A percentile compares a stretch with the other conserved stretches of the same genome.
Conservation (phyloP, 1,140 invertebrate species). For the Kradibia gibbosae region DNA sequence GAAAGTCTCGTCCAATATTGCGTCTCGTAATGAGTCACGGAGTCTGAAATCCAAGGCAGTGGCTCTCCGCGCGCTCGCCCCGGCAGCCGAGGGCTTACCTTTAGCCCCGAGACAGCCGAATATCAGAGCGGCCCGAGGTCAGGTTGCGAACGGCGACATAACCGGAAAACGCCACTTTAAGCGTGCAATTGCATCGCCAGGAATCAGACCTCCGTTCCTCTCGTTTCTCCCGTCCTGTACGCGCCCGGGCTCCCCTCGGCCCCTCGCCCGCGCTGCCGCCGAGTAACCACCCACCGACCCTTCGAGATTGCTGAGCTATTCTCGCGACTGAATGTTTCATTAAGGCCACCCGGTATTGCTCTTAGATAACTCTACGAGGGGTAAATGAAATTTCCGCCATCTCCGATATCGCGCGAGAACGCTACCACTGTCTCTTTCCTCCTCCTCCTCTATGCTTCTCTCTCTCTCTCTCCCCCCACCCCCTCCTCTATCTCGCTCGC, state of each 20-base stretch:
- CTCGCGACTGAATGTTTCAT: conserved; percentile 74
- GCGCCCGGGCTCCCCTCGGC: conserved; percentile 50
- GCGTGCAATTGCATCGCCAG: conserved; percentile 73
- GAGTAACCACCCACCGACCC: conserved; percentile 60
- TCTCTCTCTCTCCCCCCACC: not conserved
- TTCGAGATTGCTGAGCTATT: conserved; percentile 74
- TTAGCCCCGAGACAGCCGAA: not conserved
- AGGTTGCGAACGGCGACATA: conserved; percentile 69
- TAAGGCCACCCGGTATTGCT: conserved; percentile 74
- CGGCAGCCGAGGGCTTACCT: not conserved
- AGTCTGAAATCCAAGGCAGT: conserved; percentile 61
- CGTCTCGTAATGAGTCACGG: conserved; percentile 61
- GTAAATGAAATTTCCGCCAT: conserved; percentile 74
- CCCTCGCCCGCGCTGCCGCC: conserved; percentile 51
- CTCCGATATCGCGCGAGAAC: conserved; percentile 70
- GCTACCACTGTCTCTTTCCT: conserved; percentile 50
- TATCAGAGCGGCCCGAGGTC: conserved; percentile 56
- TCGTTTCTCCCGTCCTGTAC: conserved; percentile 54
- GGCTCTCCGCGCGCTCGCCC: conserved; percentile 49
- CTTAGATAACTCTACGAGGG: conserved; percentile 74
- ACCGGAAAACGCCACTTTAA: conserved; percentile 72
- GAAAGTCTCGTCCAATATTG: conserved; percentile 62
- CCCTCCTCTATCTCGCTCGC: not conserved
- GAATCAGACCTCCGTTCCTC: conserved; percentile 71
- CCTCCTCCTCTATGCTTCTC: not conserved